Evolutionary conservation across 2,888 invertebrate genomes (phyloP), one percentile per base, ranked within the genome.

Genomic region (Celastrina argiolus): DNA sequence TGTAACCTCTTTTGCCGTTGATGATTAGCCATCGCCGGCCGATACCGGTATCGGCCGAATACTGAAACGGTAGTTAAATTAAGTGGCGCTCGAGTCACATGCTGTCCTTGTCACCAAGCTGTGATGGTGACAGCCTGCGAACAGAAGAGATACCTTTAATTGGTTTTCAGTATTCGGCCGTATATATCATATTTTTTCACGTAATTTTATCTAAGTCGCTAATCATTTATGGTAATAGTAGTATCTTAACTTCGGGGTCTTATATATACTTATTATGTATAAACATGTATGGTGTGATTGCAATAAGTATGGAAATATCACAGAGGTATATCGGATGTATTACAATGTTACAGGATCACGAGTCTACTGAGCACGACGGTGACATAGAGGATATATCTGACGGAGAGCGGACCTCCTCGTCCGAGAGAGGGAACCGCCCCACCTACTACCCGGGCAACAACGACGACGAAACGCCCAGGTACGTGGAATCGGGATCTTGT

Each of bases 311-410:
- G 5, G 1, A 51, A 22, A 0, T 5, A 26, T 51, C 14, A 12
- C 0, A 12, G 12, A 18, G 22, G 4, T 22, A 18, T 22, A 22
- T 28, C 31, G n/a, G 3, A 31, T 58, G 31, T 31, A 31, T 34
- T 2, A 12, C 12, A 31, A 14, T 41, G 4, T 70, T 80, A 0
- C 84, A 93, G 89, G 91, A 92, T 18, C 93, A 93, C 75, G 94
- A 93, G 79, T 95, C 95, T 18, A 96, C 96, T 8, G 97, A 97
- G 68, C 96, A 97, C 77, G 96, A 96, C 71, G 96, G 96, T 0
- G 97, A 97, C 74, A 94, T 96, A 0, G 97, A 97, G 75, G 96
- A 97, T 75, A 96, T 96, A 77, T 96, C 96, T 0, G 96, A 97
- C 79, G 95, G 96, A 0, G 96, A 95, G 72, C 89, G 95, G 56